phyloP scores from a whole-genome alignment of 2,113 vertebrate genomes.

The Trachemys scripta region DNA sequence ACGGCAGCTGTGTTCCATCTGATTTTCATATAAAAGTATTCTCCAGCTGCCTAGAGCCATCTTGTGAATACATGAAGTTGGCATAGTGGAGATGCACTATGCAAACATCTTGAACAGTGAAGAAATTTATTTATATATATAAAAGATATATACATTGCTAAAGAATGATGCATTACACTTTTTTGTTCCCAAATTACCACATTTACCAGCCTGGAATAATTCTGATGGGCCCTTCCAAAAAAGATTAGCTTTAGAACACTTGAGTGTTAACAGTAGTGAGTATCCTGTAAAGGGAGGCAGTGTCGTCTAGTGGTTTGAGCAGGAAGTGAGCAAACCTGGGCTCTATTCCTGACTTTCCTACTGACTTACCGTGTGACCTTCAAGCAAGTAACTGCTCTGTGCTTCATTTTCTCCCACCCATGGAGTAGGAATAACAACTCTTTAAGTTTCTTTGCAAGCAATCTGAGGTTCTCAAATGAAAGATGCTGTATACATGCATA shows the following conservation, averaged over 20 bases:
- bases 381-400: accelerated
- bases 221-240: background rate
- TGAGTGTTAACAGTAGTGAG: background rate
- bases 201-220: background rate
- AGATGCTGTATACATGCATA: background rate
- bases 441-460: background rate
- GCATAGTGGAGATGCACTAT: background rate
- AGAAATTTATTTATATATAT: background rate
- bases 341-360: background rate
- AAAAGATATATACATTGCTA: background rate
- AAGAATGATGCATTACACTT: background rate
- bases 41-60: constrained; percentile 31
- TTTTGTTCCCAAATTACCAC: background rate
- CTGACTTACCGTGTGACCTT: background rate
- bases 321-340: background rate
- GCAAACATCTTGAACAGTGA: accelerated
- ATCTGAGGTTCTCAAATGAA: background rate
- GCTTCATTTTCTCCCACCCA: background rate
- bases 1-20: constrained; percentile 18
- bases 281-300: background rate
- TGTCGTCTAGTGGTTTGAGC: too few relatives aligned
- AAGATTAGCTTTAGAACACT: background rate
- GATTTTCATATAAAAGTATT: constrained; percentile 43
- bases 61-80: background rate
- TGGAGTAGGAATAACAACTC: background rate